Evolutionary conservation across 1,140 invertebrate species (phyloP), one percentile per base, ranked within the genome.

Genomic region (Halictus rubicundus): DNA sequence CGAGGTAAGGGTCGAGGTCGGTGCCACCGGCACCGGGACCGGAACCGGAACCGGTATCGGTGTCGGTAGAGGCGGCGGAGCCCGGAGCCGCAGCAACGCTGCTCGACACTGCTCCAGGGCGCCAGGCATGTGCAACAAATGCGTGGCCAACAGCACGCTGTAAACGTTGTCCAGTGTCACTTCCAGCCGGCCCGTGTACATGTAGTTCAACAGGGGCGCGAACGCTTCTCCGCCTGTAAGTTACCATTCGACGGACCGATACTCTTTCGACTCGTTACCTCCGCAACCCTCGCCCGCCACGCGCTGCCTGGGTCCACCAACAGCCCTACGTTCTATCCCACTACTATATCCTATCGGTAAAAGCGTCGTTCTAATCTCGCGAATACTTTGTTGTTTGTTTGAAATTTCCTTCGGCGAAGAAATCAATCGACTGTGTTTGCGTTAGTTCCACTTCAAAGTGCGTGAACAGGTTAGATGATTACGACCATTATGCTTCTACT

Each of bases 101-200:
- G 92, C 90, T 7, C 94, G 90, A 89, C 96, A 96, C 75, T 96
- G 93, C 66, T 96, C 95, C 59, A 96, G 82, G 0, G 96, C 96
- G 3, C 95, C 92, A 0, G 96, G 96, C 96, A 97, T 96, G 86
- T 96, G 96, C 25, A 97, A 90, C 59, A 96, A 92, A 90, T 97
- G 96, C 8, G 96, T 96, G 2, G 96, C 96, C 68, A 96, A 88
- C 5, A 96, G 88, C 14, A 96, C 95, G 77, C 95, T 95, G 91
- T 96, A 96, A 66, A 96, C 96, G 89, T 96, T 96, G 39, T 95
- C 94, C 25, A 95, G 90, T 42, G 94, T 96, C 27, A 97, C 91
- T 82, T 96, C 95, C 72, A 97, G 89, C 68, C 95, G 95, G 1
- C 96, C 96, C 3, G 96, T 96, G 91, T 96, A 96, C 96, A 97